These are phyloP conservation scores for Siniperca chuatsi DNA, from an alignment of 2,113 vertebrate species.

Conservation along the genomic window DNA sequence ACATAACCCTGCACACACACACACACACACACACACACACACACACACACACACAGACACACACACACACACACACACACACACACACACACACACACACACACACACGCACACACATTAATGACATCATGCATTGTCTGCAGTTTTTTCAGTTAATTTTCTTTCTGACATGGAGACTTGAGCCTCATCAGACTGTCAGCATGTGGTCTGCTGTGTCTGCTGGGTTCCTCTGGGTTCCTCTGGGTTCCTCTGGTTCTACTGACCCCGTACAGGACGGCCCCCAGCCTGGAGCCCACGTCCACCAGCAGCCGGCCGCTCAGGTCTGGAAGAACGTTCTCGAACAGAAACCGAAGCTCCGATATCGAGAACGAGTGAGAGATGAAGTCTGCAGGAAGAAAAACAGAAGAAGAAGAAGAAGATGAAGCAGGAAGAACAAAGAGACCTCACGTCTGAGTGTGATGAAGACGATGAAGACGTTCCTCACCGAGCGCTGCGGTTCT, in stretches of 20 bases:
- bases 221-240: too few relatives aligned
- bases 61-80: neutral
- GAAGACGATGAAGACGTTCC: conserved; percentile 30
- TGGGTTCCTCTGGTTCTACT: conserved; percentile 19
- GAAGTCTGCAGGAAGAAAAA: conserved; percentile 87
- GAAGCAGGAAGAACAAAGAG: neutral
- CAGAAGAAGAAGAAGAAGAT: neutral
- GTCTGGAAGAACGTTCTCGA: conserved; percentile 91
- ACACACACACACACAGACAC: conserved; percentile 17
- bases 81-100: too few relatives aligned
- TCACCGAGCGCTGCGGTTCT: conserved; percentile 89
- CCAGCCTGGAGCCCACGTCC: conserved; percentile 94
- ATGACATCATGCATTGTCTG: too few relatives aligned
- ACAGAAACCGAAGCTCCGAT: conserved; percentile 92
- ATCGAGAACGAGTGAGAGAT: conserved; percentile 96
- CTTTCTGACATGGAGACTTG: too few relatives aligned
- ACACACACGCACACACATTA: conserved; percentile 20
- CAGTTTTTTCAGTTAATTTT: too few relatives aligned
- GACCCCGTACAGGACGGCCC: conserved; percentile 90
- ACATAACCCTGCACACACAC: conserved; percentile 87
- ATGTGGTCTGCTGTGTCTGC: neutral
- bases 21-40: too few relatives aligned
- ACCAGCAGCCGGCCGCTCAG: conserved; percentile 90
- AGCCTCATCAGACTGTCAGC: too few relatives aligned
- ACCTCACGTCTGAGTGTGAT: neutral